phyloP scores from a whole-genome alignment of 2,113 vertebrate genomes.

The Forbesichthys agassizii region DNA sequence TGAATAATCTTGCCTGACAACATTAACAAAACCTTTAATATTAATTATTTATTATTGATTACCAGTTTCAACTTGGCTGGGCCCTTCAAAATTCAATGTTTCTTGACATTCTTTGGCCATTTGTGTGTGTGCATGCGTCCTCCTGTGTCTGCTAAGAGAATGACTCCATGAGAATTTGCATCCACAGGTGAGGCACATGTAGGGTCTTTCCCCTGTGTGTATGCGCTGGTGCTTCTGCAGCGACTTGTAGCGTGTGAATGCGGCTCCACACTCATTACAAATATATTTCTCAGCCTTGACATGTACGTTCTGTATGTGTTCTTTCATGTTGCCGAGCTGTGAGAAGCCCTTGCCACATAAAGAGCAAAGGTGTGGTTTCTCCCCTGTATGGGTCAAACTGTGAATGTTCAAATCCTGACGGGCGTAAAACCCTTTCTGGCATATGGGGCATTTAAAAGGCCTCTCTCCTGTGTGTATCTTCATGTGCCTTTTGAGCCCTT shows the following conservation, averaged over 20 bases:
- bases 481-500: slow-evolving; percentile 68
- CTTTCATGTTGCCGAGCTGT: slow-evolving; percentile 71
- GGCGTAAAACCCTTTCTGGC: slow-evolving; percentile 62
- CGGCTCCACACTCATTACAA: slow-evolving; percentile 61
- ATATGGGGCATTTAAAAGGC: slow-evolving; percentile 56
- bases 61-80: slow-evolving; percentile 6
- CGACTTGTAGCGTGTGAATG: slow-evolving; percentile 55
- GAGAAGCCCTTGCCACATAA: slow-evolving; percentile 72
- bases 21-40: not conserved
- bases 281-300: slow-evolving; percentile 55
- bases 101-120: slow-evolving; percentile 40
- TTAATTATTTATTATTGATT: not conserved
- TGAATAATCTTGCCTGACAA: not conserved
- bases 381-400: slow-evolving; percentile 46
- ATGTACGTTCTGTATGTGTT: slow-evolving; percentile 67
- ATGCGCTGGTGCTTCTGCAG: slow-evolving; percentile 62
- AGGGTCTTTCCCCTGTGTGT: slow-evolving; percentile 65
- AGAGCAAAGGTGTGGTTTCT: slow-evolving; percentile 66
- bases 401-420: slow-evolving; percentile 64
- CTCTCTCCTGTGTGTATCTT: slow-evolving; percentile 64
- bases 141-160: slow-evolving; percentile 61
- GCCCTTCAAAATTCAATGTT: slow-evolving; percentile 9
- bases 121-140: slow-evolving; percentile 54
- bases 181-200: slow-evolving; percentile 39
- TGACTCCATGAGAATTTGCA: slow-evolving; percentile 55